Evolutionary conservation across 2,797 vertebrate species (phyloP).

Genomic region (Xenops minutus): DNA sequence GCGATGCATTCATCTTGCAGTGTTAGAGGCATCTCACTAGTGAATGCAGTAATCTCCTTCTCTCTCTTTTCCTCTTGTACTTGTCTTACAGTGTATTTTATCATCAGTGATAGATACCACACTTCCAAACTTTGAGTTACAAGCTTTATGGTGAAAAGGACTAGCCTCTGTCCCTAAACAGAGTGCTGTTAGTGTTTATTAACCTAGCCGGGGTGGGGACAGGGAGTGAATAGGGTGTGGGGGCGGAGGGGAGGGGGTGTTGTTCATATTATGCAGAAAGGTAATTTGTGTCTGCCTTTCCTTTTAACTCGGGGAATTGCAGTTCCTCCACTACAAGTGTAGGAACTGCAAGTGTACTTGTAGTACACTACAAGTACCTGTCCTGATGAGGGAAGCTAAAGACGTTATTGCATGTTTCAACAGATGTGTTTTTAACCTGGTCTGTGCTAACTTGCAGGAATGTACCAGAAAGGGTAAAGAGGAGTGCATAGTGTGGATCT

Average conservation of each 20-base stretch:
- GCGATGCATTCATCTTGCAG: background rate
- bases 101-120: background rate
- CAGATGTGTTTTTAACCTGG: background rate
- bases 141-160: background rate
- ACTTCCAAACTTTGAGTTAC: background rate
- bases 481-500: background rate
- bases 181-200: conserved; percentile 56
- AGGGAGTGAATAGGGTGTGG: too few species aligned
- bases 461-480: background rate
- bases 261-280: background rate
- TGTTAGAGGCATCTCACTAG: background rate
- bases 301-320: conserved; percentile 37
- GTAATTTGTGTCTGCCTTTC: conserved; percentile 67
- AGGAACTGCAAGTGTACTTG: too few species aligned
- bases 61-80: background rate
- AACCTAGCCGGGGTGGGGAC: background rate
- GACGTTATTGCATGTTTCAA: background rate
- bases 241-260: too few species aligned
- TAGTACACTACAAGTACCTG: background rate
- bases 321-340: background rate
- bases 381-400: background rate
- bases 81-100: background rate
- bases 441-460: background rate
- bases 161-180: background rate
- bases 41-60: background rate